Evolutionary conservation across 2,888 invertebrate genomes (phyloP).

Genomic region (Agriotes lineatus): DNA sequence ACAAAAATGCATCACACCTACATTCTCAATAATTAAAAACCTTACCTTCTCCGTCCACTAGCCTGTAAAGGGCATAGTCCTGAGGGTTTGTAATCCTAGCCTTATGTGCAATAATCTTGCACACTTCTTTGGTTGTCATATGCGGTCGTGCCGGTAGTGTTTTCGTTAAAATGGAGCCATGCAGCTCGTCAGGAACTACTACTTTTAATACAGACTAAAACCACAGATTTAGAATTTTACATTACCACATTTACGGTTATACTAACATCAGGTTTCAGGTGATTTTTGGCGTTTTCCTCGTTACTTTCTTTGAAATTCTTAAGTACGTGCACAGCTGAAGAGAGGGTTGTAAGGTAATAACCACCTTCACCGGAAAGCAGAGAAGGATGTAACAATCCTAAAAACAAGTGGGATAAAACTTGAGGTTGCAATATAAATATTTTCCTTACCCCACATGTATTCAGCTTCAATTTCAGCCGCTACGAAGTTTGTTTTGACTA

Average conservation of each 20-base stretch:
- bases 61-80: constrained; percentile 92
- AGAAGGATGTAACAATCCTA: constrained; percentile 86
- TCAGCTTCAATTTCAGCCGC: constrained; percentile 96
- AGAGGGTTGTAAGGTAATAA: constrained; percentile 93
- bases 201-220: constrained; percentile 91
- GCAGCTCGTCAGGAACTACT: constrained; percentile 93
- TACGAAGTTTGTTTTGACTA: constrained; percentile 90
- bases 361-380: constrained; percentile 93
- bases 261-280: constrained; percentile 64
- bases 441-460: constrained; percentile 85
- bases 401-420: constrained; percentile 64
- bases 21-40: too few species aligned
- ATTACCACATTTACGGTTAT: constrained; percentile 46
- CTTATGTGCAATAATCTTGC: constrained; percentile 95
- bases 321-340: constrained; percentile 91
- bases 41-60: constrained; percentile 92
- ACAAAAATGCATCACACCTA: too few species aligned
- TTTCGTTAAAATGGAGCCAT: constrained; percentile 91
- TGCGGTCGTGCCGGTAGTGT: constrained; percentile 94
- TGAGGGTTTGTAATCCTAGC: constrained; percentile 96
- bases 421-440: background rate
- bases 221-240: constrained; percentile 12
- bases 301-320: constrained; percentile 72
- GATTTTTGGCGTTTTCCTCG: constrained; percentile 60
- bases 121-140: constrained; percentile 92